phyloP scores from a whole-genome alignment of 2,113 vertebrate genomes.

The Buteo buteo region DNA sequence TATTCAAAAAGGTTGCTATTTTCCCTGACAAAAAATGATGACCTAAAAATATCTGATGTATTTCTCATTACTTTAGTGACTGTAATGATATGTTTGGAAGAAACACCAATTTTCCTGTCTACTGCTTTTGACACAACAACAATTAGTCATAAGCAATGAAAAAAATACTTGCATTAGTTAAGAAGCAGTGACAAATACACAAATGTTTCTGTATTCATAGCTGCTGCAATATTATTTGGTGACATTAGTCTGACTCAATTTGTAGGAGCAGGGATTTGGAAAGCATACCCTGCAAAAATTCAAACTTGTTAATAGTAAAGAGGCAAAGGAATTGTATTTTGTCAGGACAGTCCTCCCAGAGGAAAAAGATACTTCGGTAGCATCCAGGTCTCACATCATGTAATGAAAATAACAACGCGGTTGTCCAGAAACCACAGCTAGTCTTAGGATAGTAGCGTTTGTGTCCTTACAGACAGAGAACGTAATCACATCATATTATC shows the following conservation, averaged over 20 bases:
- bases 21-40: conserved; percentile 24
- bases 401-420: background rate
- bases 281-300: background rate
- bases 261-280: background rate
- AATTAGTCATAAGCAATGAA: conserved; percentile 45
- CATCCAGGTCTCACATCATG: background rate
- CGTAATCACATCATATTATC: background rate
- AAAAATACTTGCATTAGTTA: conserved; percentile 11
- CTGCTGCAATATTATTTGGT: background rate
- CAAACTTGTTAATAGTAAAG: background rate
- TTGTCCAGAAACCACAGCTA: background rate
- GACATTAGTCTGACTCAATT: background rate
- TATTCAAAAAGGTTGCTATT: conserved; percentile 43
- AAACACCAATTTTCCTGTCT: conserved; percentile 57
- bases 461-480: background rate
- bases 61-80: conserved; percentile 46
- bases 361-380: background rate
- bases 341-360: background rate
- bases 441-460: background rate
- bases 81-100: conserved; percentile 59
- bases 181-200: conserved; percentile 1
- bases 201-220: background rate
- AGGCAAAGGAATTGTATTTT: background rate
- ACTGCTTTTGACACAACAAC: conserved; percentile 47
- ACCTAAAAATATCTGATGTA: conserved; percentile 52